Conservation (phyloP, 1,140 invertebrate species). For the Drosophila sp. region DNA sequence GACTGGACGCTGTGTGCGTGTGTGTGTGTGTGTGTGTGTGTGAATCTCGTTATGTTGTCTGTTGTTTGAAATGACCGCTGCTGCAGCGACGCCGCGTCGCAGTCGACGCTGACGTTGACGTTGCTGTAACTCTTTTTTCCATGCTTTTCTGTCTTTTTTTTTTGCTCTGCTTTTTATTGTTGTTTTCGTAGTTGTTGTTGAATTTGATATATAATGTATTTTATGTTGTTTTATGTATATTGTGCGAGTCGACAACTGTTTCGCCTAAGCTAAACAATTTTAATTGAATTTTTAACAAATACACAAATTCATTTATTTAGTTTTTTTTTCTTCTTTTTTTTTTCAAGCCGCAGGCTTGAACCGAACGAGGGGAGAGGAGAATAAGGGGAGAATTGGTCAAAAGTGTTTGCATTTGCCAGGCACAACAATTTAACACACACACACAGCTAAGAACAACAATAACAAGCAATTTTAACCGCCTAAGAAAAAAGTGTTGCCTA, state of each 20-base stretch:
- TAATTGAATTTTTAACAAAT: constrained; percentile 79
- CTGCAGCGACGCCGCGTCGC: constrained; percentile 56
- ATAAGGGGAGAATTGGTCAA: neutral
- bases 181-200: constrained; percentile 6
- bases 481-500: constrained; percentile 49
- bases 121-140: constrained; percentile 68
- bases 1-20: constrained; percentile 53
- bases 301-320: constrained; percentile 64
- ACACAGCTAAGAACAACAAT: constrained; percentile 10
- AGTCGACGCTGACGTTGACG: constrained; percentile 35
- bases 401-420: constrained; percentile 18
- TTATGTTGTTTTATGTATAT: constrained; percentile 49
- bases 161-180: constrained; percentile 5
- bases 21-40: constrained; percentile 53
- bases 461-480: neutral
- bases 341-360: constrained; percentile 3
- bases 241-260: constrained; percentile 13
- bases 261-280: constrained; percentile 71
- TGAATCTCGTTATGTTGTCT: constrained; percentile 78
- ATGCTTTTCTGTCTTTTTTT: constrained; percentile 12
- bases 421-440: constrained; percentile 2
- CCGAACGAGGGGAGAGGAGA: neutral
- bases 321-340: constrained; percentile 20
- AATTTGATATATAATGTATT: constrained; percentile 72
- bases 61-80: constrained; percentile 75